These are phyloP conservation scores for Chrysomallon squamiferum DNA, from an alignment of 1,140 invertebrate species.

Conservation along the genomic window DNA sequence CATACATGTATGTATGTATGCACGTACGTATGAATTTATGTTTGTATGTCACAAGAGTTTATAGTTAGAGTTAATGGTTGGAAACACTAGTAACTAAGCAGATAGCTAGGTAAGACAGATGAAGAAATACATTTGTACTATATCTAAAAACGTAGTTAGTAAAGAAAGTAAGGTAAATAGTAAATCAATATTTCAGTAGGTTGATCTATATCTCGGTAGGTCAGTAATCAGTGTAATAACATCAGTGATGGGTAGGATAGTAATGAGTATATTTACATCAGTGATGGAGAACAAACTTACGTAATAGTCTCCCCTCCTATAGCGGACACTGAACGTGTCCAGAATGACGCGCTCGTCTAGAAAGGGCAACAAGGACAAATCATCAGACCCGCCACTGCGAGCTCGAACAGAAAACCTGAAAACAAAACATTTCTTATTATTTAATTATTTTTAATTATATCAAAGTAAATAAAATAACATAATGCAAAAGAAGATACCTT, in stretches of 20 bases:
- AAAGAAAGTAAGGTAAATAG: background rate
- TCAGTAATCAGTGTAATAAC: background rate
- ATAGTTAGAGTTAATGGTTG: no score
- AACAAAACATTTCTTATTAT: background rate
- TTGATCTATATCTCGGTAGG: background rate
- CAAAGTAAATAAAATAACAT: no score
- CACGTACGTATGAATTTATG: no score
- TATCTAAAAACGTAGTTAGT: background rate
- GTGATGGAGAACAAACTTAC: conserved; percentile 21
- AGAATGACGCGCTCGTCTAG: conserved; percentile 36
- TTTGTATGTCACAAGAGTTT: no score
- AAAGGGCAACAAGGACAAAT: conserved; percentile 30
- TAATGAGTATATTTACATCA: background rate
- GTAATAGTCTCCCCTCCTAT: conserved; percentile 30
- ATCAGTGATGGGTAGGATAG: background rate
- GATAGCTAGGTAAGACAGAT: no score
- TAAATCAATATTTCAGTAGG: background rate
- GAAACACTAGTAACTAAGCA: no score
- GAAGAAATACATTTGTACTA: no score
- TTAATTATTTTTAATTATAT: no score
- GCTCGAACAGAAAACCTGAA: background rate
- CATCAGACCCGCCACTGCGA: conserved; percentile 14
- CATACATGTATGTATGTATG: no score
- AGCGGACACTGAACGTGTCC: conserved; percentile 28
- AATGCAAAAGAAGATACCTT: background rate